Conservation (phyloP, 2,888 invertebrate species). For the Acronicta psi region DNA sequence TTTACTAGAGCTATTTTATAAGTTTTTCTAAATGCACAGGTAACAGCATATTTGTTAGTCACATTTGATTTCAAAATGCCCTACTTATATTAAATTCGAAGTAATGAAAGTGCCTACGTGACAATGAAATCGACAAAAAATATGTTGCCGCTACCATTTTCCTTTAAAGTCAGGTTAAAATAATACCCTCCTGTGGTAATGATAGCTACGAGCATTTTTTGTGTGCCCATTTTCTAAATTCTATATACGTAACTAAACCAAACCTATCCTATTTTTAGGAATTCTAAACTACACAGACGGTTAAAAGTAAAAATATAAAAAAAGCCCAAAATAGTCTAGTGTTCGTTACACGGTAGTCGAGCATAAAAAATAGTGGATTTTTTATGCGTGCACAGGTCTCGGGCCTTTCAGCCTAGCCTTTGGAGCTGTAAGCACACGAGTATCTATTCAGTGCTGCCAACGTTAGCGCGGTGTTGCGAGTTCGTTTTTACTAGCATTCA, state of each 20-base stretch:
- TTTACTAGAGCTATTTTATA: too few relatives aligned
- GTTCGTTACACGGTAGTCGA: slow-evolving; percentile 47
- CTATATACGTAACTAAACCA: slow-evolving; percentile 32
- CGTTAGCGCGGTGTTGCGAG: slow-evolving; percentile 55
- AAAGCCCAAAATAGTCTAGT: slow-evolving; percentile 37
- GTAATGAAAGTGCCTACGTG: too few relatives aligned
- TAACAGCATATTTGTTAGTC: too few relatives aligned
- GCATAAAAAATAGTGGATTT: slow-evolving; percentile 61
- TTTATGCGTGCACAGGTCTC: slow-evolving; percentile 63
- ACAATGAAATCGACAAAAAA: too few relatives aligned
- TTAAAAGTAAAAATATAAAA: slow-evolving; percentile 51
- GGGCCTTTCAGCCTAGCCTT: slow-evolving; percentile 66
- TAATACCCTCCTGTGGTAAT: too few relatives aligned
- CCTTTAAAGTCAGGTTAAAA: too few relatives aligned
- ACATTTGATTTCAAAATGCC: too few relatives aligned
- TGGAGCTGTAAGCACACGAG: slow-evolving; percentile 59
- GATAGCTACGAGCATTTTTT: neutral
- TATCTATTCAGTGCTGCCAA: slow-evolving; percentile 66
- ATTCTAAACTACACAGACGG: slow-evolving; percentile 45
- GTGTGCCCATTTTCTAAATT: slow-evolving; percentile 2
- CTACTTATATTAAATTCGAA: too few relatives aligned
- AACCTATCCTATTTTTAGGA: slow-evolving; percentile 35
- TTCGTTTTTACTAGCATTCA: slow-evolving; percentile 59
- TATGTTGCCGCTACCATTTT: too few relatives aligned
- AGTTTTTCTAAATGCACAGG: too few relatives aligned